Evolutionary conservation across 2,113 vertebrate species (phyloP).

Genomic region (Aegithalos caudatus): DNA sequence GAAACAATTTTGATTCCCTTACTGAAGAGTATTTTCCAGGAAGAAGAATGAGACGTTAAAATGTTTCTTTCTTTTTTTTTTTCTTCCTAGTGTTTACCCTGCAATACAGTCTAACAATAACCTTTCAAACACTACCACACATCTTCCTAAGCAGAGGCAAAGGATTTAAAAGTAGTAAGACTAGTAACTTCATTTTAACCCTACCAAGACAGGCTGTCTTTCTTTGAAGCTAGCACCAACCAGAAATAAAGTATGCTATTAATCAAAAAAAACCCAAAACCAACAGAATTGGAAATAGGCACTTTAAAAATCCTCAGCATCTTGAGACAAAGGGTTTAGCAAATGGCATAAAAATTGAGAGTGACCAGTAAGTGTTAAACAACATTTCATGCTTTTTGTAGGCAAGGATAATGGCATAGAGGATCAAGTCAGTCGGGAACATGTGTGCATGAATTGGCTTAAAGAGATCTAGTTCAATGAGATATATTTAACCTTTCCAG

Average conservation of each 20-base stretch:
- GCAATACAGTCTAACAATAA: not conserved
- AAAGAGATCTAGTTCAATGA: not conserved
- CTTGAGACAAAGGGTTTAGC: not conserved
- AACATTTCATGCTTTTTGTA: not conserved
- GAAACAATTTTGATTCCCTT: not conserved
- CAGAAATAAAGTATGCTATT: not conserved
- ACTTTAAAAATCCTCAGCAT: not conserved
- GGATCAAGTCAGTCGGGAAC: not conserved
- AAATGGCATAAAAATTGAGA: not conserved
- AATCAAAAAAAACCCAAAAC: fast-evolving
- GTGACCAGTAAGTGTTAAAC: not conserved
- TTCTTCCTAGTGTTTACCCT: not conserved
- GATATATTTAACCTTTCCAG: conserved; percentile 11
- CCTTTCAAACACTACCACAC: not conserved
- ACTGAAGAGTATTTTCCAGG: not conserved
- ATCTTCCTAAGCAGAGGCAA: not conserved
- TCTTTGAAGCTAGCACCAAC: not conserved
- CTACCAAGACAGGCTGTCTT: not conserved
- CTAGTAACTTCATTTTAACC: not conserved
- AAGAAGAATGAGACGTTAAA: not conserved
- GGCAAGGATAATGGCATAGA: not conserved
- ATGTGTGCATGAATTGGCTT: not conserved
- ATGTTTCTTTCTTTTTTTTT: fast-evolving
- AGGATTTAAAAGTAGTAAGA: not conserved
- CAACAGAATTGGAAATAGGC: not conserved